Base-by-base conservation (phyloP, 2,888 invertebrate genomes). In the Ochropacha duplaris region DNA sequence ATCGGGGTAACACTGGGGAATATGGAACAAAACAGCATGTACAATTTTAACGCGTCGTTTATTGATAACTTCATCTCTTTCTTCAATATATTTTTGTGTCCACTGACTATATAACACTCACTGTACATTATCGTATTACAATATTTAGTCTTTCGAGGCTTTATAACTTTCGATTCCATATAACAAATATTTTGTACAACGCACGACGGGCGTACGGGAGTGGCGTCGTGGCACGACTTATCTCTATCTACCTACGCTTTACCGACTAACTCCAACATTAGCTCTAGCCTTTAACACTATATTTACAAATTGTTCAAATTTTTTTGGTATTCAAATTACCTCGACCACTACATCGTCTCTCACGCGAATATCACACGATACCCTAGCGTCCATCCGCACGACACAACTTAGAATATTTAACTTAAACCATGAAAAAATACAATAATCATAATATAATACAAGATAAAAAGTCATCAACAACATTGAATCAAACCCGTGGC, bases 51-150 rank as follows among this genome's bases (percentile, higher is more conserved):
- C 90, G 87, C 87, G 86, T 89, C 86, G 87, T 91, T 92, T 92
- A 91, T 90, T 91, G 84, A 91, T 91, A 92, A 92, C 91, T 92
- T 92, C 87, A 90, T 89, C 81, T 90, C 84, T 83, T 84, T 87
- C 81, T 86, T 89, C 89, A 88, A 92, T 93, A 93, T 92, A 92
- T 80, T 87, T 91, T 92, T 92, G 91, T 91, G 91, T 92, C 92
- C 92, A 93, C 90, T 92, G 93, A 92, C 92, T 93, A 93, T 90
- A 90, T 92, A 92, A 93, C 92, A 93, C 92, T 92, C 92, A 92
- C 93, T 93, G 92, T 92, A 92, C 92, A 92, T 87, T 89, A 90
- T 90, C 81, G 90, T 91, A 88, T 89, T 90, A 92, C 91, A 93
- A 91, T 92, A 90, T 86, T 90, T 83, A 91, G 92, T 92, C 89